Conservation (phyloP, 2,113 vertebrate genomes). For the Alectura lathami region DNA sequence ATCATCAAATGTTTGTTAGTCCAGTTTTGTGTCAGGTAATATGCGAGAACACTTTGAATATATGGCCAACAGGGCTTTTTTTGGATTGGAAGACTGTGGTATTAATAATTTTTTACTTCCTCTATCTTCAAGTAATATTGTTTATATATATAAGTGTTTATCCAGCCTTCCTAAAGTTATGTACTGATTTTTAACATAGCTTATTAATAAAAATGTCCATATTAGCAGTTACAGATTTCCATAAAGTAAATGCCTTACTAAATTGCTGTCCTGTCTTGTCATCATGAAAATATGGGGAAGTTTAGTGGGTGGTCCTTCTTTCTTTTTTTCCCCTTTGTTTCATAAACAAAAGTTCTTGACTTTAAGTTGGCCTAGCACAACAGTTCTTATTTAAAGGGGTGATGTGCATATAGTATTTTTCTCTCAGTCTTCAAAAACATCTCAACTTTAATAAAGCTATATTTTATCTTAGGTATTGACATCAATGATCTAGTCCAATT, state of each 20-base stretch:
- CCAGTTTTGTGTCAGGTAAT: background rate
- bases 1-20: background rate
- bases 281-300: background rate
- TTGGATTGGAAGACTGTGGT: background rate
- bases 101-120: background rate
- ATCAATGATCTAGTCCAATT: background rate
- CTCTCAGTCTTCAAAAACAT: fast-evolving
- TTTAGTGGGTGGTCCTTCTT: background rate
- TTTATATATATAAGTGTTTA: background rate
- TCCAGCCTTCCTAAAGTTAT: background rate
- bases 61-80: background rate
- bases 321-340: background rate
- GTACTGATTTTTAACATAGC: background rate
- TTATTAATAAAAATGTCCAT: background rate
- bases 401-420: background rate
- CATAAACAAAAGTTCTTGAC: background rate
- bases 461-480: background rate
- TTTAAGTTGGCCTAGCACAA: background rate
- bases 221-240: background rate
- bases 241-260: background rate
- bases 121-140: background rate
- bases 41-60: background rate
- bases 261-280: background rate
- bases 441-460: background rate
- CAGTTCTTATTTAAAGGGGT: background rate